Base-by-base conservation (phyloP, 1,140 invertebrate species). In the Colletes latitarsis region DNA sequence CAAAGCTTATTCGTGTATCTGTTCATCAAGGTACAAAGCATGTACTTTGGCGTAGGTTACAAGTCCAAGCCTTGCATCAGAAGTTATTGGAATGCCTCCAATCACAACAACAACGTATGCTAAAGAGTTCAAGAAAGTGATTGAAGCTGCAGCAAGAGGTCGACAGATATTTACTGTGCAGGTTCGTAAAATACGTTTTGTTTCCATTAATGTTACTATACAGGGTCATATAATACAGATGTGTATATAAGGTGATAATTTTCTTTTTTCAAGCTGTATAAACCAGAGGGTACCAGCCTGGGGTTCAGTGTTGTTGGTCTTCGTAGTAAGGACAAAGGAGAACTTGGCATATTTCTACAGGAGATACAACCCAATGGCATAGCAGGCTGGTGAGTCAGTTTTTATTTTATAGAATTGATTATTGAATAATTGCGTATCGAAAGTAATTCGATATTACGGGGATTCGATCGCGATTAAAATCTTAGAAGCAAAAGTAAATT, bases 221-320 rank as follows among this genome's bases (percentile, higher is more conserved):
- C 30, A 30, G 30, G 30, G 30, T 30, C 30, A 30, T 64, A 12
- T 10, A 67, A 67, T 67, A 6, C 6, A 39, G 6, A 14, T 39
- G 30, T 10, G 21, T 6, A 14, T 12, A 53, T 53, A 14, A 53
- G 4, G 4, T 8, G 9, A 63, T 71, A 30, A 14, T 46, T 8
- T 67, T 14, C n/a, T 46, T 72, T 62, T 78, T 92, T 92, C 49
- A 90, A 96, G 94, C 90, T 97, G 21, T 95, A 94, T 86, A 97
- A 97, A 90, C 95, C 96, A 4, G 96, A 97, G 89, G 96, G 96
- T 19, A 94, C 93, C 60, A 96, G 95, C 81, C 92, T 97, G n/a
- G 96, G 96, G 52, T 97, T 97, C 90, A 96, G 96, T 89, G 96
- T 97, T 6, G 96, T 97, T 76, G 96, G 96, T 14, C 91, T 97